A percentile compares a stretch with the other conserved stretches of the same genome.
Evolutionary conservation across 2,888 invertebrate species (phyloP).

Genomic region (Campoplex nolae): DNA sequence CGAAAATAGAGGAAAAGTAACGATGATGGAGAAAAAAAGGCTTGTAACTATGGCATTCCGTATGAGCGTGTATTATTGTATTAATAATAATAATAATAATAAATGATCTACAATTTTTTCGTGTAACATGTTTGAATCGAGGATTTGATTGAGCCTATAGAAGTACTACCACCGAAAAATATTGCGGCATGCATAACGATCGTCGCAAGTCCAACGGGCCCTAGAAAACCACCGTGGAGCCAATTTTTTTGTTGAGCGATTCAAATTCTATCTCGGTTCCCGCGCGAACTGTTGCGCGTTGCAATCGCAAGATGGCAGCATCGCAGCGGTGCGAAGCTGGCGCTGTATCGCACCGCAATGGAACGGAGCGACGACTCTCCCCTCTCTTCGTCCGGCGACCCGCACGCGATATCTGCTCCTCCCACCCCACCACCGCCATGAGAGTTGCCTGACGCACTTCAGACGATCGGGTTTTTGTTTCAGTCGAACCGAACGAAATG

Average conservation of each 20-base stretch:
- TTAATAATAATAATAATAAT: conserved; percentile 55
- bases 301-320: not conserved
- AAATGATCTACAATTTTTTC: not conserved
- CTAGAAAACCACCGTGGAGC: not conserved
- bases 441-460: conserved; percentile 60
- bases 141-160: no score
- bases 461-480: conserved; percentile 70
- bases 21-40: conserved; percentile 21
- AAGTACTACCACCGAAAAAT: no score
- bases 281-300: not conserved
- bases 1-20: conserved; percentile 22
- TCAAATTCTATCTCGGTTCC: not conserved
- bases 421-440: conserved; percentile 12
- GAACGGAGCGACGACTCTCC: not conserved
- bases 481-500: conserved; percentile 69
- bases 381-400: not conserved
- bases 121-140: not conserved
- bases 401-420: not conserved
- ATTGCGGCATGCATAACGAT: no score
- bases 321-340: not conserved
- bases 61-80: conserved; percentile 65
- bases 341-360: not conserved
- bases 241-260: not conserved
- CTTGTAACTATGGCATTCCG: conserved; percentile 68
- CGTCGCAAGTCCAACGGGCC: no score